phyloP scores from a whole-genome alignment of 2,888 invertebrate species.

The Apamea epomidion region DNA sequence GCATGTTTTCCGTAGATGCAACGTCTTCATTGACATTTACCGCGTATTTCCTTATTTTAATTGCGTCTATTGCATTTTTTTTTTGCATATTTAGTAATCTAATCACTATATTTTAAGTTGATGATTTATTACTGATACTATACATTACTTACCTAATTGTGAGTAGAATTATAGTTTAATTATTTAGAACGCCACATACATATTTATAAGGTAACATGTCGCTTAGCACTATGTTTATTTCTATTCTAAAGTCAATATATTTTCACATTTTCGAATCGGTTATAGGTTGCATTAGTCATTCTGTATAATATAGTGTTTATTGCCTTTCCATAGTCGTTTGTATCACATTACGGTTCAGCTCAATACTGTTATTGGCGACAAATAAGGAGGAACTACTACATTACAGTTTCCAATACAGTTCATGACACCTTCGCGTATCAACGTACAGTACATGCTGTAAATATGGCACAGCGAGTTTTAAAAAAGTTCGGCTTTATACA shows the following conservation, averaged over 20 bases:
- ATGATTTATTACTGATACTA: neutral
- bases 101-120: neutral
- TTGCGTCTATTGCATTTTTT: neutral
- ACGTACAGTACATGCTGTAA: neutral
- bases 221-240: neutral
- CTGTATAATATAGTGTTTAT: slow-evolving; percentile 23
- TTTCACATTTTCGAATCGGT: slow-evolving; percentile 33
- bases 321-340: slow-evolving; percentile 26
- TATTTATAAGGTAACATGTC: neutral
- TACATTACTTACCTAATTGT: neutral
- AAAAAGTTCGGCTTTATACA: neutral
- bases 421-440: slow-evolving; percentile 3
- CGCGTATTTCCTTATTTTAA: slow-evolving; percentile 10
- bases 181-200: neutral
- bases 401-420: slow-evolving; percentile 21
- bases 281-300: slow-evolving; percentile 33
- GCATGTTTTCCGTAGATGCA: neutral
- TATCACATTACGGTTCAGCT: slow-evolving; percentile 24
- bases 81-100: neutral
- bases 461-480: neutral
- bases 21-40: neutral
- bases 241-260: slow-evolving; percentile 6
- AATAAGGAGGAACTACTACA: slow-evolving; percentile 26
- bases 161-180: neutral
- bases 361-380: slow-evolving; percentile 20